Base-by-base conservation (phyloP, 1,140 invertebrate genomes). In the Rhopalosiphum maidis region DNA sequence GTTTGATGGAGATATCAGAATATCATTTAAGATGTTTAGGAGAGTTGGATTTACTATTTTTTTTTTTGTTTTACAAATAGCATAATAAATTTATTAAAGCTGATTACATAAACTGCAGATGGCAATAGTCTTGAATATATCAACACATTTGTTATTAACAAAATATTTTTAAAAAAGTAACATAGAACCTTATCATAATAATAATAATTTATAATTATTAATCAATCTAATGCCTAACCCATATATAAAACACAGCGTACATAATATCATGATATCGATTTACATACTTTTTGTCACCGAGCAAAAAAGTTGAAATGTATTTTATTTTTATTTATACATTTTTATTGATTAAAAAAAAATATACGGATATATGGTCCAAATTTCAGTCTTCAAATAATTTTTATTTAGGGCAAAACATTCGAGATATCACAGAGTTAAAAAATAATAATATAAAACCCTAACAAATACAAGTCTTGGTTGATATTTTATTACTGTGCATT, bases 381-480 rank as follows among this genome's bases (percentile, higher is more conserved):
- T 92, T 82, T 92, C 90, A 92, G 90, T 92, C 90, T 92, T 92
- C 21, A 83, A 92, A 83, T 37, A 83, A 92, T 48, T 92, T 77
- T 92, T 92, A 92, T 92, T 92, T 83, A 92, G 90, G 90, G 68
- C 77, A 92, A 92, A 92, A 92, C 68, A 92, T 83, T 92, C 77
- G 77, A 91, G 68, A 48, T 83, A 92, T 92, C 90, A 92, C 90
- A 92, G 68, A 83, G n/a, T 92, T 77, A 92, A 92, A 83, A 41
- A 82, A 54, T 60, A 83, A 91, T 60, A 48, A 68, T 91, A 30
- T 91, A 91, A 82, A 68, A 55, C 43, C 90, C 90, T 68, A 46
- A 91, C 35, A 41, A 43, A 91, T 60, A 91, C 41, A 92, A 92
- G 90, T 89, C 48, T 89, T 89, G 46, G 46, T 88, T 88, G 85